Base-by-base conservation (phyloP, 2,113 vertebrate species). In the Orientallactaga bullata region DNA sequence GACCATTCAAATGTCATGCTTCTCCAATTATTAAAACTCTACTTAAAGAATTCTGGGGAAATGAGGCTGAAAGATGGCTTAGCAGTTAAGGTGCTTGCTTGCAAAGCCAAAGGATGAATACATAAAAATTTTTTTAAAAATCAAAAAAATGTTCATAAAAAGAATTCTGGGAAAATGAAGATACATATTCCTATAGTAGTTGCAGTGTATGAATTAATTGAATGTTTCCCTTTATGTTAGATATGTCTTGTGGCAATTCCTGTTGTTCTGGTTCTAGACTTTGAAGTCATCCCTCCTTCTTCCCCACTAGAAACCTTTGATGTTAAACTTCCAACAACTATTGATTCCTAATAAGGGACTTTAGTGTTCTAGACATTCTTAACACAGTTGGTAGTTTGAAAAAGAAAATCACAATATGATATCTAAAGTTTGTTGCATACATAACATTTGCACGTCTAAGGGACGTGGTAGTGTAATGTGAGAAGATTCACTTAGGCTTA, bases 261-360 rank as follows among this genome's bases (percentile, higher is more conserved):
- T 35, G 20, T 4, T 32, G 23, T 23, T 32, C 88, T 83, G 21
- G 4, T 79, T 83, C 30, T 71, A 37, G 60, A n/a, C 24, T 73
- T 77, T 18, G 11, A 26, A 47, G 47, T 10, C 80, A 82, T 3
- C 42, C 30, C 8, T 47, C 13, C 12, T 91, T 10, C 39, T 72
- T 2, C 23, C 1, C 21, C 1, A 17, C 17, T n/a, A 15, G 37
- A 60, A 26, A 65, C 86, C 17, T 91, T 88, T 73, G 8, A 83
- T 79, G 39, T 35, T 42, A n/a, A 94, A 84, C 55, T 91, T 80
- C 4, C 47, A 93, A 39, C 24, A 85, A 66, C 71, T 88, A 90
- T 2, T 77, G 66, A 89, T 63, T 91, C 7, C 11, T 84, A 78
- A 15, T 77, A 69, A 89, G 18, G 1, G 21, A 73, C 61, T 55